Evolutionary conservation across 2,888 invertebrate genomes (phyloP).

Genomic region (Tiliacea citrago): DNA sequence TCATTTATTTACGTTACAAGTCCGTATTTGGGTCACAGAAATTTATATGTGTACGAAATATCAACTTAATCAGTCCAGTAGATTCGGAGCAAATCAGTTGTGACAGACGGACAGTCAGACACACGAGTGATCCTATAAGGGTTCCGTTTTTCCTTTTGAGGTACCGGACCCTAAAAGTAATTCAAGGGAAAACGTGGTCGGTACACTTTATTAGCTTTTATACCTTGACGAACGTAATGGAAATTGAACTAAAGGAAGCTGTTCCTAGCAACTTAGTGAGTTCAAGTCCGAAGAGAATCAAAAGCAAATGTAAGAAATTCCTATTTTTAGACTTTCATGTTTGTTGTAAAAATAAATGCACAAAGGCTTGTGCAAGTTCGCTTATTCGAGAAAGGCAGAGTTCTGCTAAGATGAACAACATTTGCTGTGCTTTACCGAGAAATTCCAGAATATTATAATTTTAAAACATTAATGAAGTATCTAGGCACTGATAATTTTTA

Average conservation of each 20-base stretch:
- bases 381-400: not conserved
- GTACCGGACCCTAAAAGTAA: too few species aligned
- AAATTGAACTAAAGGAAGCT: conserved; percentile 5
- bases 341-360: not conserved
- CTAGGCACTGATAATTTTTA: too few species aligned
- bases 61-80: too few species aligned
- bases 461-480: not conserved
- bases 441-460: too few species aligned
- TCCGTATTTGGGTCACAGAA: too few species aligned
- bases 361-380: not conserved
- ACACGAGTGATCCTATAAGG: too few species aligned
- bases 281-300: conserved; percentile 7
- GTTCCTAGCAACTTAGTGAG: not conserved
- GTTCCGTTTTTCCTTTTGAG: too few species aligned
- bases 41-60: too few species aligned
- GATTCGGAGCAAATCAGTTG: too few species aligned
- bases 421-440: not conserved
- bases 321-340: not conserved
- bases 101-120: too few species aligned
- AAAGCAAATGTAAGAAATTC: not conserved
- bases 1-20: too few species aligned
- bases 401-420: not conserved
- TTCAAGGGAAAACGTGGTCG: conserved; percentile 25
- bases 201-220: conserved; percentile 39
- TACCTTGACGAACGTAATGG: not conserved